Base-by-base conservation (phyloP, 2,113 vertebrate genomes). In the Triplophysa dalaica region DNA sequence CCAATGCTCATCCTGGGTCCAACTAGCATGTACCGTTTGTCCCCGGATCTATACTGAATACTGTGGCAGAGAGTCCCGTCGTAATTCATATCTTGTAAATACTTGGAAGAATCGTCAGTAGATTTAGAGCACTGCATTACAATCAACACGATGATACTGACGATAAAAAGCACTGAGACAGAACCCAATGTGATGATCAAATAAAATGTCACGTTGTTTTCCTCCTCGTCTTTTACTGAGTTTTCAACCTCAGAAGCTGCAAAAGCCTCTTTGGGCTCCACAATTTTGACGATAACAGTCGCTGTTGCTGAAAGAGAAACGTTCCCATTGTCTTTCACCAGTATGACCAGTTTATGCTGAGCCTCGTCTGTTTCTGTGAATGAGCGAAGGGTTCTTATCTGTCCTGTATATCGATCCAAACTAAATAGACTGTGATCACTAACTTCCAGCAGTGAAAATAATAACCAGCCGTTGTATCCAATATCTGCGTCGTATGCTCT, bases 261-360 rank as follows among this genome's bases (percentile, higher is more conserved):
- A 83, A 85, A 82, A 13, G 75, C 78, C 61, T 87, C 86, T 72
- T 79, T 84, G 19, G 70, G 65, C 48, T 87, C 83, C 63, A 86
- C 84, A 52, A 54, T 52, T 22, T 82, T 87, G 3, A 87, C 75
- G 13, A 67, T 61, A 19, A 88, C 74, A 64, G 83, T 88, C 6
- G 82, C 80, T 81, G 87, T 85, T 45, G 83, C 84, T 38, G 86
- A 87, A 2, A 84, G 84, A 24, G 85, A 83, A 68, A 85, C 29
- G 45, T 87, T 87, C 16, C 86, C 87, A 70, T 87, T 88, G 72
- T 88, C 87, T 77, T 83, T 86, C 10, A 88, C 87, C 64, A 84
- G 63, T 56, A 88, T 80, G 22, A 87, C 68, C 70, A 87, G 83
- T 70, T 82, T 86, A n/a, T 87, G 86, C 22, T 82, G 70, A 41